phyloP scores from a whole-genome alignment of 2,113 vertebrate species.

The Xiphophorus couchianus region DNA sequence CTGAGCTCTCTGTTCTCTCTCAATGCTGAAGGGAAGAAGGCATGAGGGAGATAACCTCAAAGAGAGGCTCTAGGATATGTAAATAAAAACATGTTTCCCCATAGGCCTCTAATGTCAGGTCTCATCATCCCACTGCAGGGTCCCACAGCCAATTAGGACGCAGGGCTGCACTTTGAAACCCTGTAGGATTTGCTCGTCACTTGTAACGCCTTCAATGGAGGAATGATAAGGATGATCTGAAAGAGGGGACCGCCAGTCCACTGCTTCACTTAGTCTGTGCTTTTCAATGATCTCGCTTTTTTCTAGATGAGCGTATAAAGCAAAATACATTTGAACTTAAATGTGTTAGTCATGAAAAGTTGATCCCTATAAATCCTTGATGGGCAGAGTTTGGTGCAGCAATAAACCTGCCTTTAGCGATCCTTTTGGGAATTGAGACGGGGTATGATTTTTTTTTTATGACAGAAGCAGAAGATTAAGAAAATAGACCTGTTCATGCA shows the following conservation, averaged over 20 bases:
- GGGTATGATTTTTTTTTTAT: no score
- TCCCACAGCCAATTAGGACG: constrained; percentile 48
- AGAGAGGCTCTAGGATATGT: constrained; percentile 21
- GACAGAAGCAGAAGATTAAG: not conserved
- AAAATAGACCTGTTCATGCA: not conserved
- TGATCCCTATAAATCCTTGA: no score
- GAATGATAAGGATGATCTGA: constrained; percentile 24
- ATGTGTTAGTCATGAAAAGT: no score
- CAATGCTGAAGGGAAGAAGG: constrained; percentile 3
- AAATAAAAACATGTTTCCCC: constrained; percentile 51
- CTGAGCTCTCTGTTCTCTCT: constrained; percentile 1
- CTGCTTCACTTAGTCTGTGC: no score
- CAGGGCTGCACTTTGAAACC: constrained; percentile 9
- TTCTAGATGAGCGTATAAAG: not conserved
- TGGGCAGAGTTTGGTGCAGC: not conserved
- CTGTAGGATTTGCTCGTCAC: constrained; percentile 10
- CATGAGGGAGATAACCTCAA: not conserved
- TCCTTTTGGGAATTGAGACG: not conserved
- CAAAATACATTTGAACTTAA: not conserved
- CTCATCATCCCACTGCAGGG: constrained; percentile 38
- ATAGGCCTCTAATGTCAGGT: constrained; percentile 48
- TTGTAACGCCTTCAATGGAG: constrained; percentile 3
- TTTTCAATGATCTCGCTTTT: not conserved
- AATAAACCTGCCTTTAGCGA: not conserved
- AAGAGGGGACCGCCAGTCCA: constrained; percentile 14